phyloP scores from a whole-genome alignment of 1,140 invertebrate genomes.

The Papilio polyxenes region DNA sequence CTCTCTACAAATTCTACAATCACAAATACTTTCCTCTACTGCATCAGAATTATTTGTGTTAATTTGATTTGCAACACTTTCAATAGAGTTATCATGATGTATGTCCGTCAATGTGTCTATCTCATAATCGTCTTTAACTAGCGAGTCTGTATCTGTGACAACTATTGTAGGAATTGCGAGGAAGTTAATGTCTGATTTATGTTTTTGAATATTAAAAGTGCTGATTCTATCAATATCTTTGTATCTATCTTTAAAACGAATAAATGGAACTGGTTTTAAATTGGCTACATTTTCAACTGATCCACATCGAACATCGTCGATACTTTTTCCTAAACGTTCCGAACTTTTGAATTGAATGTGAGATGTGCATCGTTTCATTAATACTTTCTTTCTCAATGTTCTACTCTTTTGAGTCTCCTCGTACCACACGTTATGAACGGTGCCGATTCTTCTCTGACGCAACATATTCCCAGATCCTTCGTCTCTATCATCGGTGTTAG shows the following conservation, averaged over 20 bases:
- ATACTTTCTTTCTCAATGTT: conserved; percentile 56
- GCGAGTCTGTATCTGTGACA: conserved; percentile 41
- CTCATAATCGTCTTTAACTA: conserved; percentile 15
- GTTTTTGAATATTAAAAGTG: conserved; percentile 49
- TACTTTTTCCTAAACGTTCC: conserved; percentile 49
- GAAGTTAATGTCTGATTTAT: conserved; percentile 43
- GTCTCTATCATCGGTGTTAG: conserved; percentile 38
- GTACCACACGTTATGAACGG: conserved; percentile 50
- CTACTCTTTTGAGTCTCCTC: conserved; percentile 48
- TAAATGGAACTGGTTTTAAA: conserved; percentile 32
- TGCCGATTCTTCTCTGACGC: conserved; percentile 58
- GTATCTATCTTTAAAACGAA: conserved; percentile 43
- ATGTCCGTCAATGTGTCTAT: neutral
- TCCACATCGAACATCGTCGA: conserved; percentile 40
- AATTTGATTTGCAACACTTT: conserved; percentile 47
- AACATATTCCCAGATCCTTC: conserved; percentile 40
- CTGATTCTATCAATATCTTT: conserved; percentile 41
- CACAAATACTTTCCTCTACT: conserved; percentile 67
- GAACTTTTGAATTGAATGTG: conserved; percentile 54
- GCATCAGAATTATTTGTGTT: conserved; percentile 58
- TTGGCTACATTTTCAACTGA: conserved; percentile 45
- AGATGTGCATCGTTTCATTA: conserved; percentile 55
- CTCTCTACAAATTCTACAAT: conserved; percentile 71
- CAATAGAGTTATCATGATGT: conserved; percentile 22
- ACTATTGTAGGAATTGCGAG: conserved; percentile 47